These are phyloP conservation scores for Trichonephila clavata DNA, from an alignment of 1,140 invertebrate genomes.

Conservation along the genomic window DNA sequence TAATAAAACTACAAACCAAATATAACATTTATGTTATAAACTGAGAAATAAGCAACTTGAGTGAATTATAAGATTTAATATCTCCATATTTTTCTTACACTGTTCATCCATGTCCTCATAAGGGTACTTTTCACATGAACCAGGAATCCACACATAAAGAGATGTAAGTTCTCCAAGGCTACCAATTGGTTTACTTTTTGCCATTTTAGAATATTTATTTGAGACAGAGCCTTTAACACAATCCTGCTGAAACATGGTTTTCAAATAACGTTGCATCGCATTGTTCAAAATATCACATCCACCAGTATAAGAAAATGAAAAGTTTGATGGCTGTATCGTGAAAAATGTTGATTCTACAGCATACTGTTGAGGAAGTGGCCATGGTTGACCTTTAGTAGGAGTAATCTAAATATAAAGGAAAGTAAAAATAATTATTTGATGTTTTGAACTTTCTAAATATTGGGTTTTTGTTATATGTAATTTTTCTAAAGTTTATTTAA, in stretches of 20 bases:
- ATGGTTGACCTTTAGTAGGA: slow-evolving; percentile 78
- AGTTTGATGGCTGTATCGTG: slow-evolving; percentile 77
- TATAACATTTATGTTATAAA: neutral
- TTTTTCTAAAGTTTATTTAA: too few species aligned
- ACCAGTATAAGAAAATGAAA: slow-evolving; percentile 77
- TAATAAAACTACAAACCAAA: neutral
- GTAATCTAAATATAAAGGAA: neutral
- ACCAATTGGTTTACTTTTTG: slow-evolving; percentile 64
- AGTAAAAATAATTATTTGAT: too few species aligned
- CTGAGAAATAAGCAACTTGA: too few species aligned
- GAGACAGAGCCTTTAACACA: slow-evolving; percentile 40
- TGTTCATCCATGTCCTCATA: slow-evolving; percentile 87
- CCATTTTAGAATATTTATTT: slow-evolving; percentile 26
- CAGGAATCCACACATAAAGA: slow-evolving; percentile 80
- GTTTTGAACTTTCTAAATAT: too few species aligned
- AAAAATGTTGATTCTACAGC: slow-evolving; percentile 67
- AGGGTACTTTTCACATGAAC: slow-evolving; percentile 84
- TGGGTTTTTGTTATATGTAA: too few species aligned
- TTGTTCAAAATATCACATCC: slow-evolving; percentile 84
- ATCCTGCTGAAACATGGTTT: slow-evolving; percentile 74
- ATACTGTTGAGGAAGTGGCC: slow-evolving; percentile 79
- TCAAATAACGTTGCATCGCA: slow-evolving; percentile 82
- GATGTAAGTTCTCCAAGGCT: slow-evolving; percentile 78
- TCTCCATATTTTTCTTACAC: slow-evolving; percentile 83
- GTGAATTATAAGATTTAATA: too few species aligned